Base-by-base conservation (phyloP, 2,888 invertebrate genomes). In the Alloscopus bannaensis region DNA sequence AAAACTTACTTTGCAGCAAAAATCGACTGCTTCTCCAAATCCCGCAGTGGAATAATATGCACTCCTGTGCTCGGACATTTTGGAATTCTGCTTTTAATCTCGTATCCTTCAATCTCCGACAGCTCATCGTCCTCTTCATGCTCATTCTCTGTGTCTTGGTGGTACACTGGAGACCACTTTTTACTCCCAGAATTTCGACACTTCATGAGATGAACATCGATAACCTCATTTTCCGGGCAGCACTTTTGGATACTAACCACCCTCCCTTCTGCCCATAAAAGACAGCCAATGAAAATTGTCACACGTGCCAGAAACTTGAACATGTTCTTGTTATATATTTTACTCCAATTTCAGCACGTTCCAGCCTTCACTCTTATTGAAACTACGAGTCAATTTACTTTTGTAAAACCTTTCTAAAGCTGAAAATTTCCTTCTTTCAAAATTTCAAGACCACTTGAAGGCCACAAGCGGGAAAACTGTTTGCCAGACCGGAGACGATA, bases 31-130 rank as follows among this genome's bases (percentile, higher is more conserved):
- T 73, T 59, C 2, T 69, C 64, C 29, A 82, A 3, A 18, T 80
- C 80, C 29, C 72, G 36, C 28, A 81, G 18, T 6, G 82, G 82
- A 6, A 82, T 59, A 0, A 82, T 70, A 50, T 82, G 82, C 11
- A 82, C 80, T 13, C 82, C 80, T 0, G 62, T 71, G 0, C 73
- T 73, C 18, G 82, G 78, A 57, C 82, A 82, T 47, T 64, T 47
- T 1, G 82, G 82, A 1, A 77, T 77, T 65, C 73, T 66, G 13
- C 77, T 77, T 4, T 42, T 64, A 4, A 82, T 62, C 36, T 81
- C 75, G 31, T 78, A 76, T 13, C 62, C 55, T 47, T 47, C 28
- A 3, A 45, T 36, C 1, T 29, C 42, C 13, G 60, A 47, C 11
- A 36, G 45, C 22, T 6, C 26, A 8, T 28, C 50, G 18, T 13